Evolutionary conservation across 1,140 invertebrate species (phyloP), one percentile per base, ranked within the genome.

Genomic region (Paraescarpia echinospica): DNA sequence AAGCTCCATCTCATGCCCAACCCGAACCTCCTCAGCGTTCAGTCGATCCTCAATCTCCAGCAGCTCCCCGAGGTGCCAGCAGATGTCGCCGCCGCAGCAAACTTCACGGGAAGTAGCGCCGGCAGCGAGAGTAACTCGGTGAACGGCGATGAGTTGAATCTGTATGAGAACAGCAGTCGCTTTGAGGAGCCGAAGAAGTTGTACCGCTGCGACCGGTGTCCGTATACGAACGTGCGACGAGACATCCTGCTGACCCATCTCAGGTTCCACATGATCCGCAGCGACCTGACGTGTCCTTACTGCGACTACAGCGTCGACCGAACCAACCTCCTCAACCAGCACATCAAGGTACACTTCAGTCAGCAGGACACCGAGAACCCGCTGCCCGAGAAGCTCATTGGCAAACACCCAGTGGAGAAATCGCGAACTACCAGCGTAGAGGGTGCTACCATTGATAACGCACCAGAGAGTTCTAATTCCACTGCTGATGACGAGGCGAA

Each of bases 261-360:
- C 91, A 97, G 97, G 94, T 97, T 98, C 12, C 92, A 92, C 88
- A 97, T 97, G 92, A 97, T 96, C 34, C 96, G 96, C 90, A 96
- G 96, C 92, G 97, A 97, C 92, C 97, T 97, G 95, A 96, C 97
- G 94, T 98, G 98, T 96, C 97, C 97, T n/a, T 97, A 98, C 95
- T 98, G 98, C 96, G 97, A 98, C 96, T 98, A 98, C 95, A 97
- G 97, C 34, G 98, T 97, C 2, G 97, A 97, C 0, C 98, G 98
- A 94, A 97, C 97, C 22, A 97, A 98, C 94, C 97, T 98, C 93
- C 95, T 98, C 12, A 96, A 97, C n/a, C 98, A 98, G 93, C 98
- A 98, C 95, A 96, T 97, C 35, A 98, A 98, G 95, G 96, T 98
- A 35, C 98, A 98, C 95, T 98, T 98, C 95, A 96, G 96, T 93